Evolutionary conservation across 2,113 vertebrate species (phyloP).

Genomic region (Dendrocopos noguchii): DNA sequence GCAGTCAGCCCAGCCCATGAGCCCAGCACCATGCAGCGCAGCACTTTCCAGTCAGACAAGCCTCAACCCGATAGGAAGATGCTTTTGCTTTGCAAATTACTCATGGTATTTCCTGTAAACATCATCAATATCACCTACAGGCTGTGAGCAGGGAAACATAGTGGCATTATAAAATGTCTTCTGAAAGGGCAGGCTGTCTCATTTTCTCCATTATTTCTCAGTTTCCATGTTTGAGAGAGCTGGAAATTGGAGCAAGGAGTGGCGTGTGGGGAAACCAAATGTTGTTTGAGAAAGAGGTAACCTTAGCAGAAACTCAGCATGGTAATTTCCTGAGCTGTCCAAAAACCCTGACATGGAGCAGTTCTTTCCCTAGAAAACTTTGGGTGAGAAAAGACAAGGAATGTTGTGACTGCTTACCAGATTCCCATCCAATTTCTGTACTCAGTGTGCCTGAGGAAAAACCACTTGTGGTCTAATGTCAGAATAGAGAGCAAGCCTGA

Average conservation of each 20-base stretch:
- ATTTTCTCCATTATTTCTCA: conserved; percentile 14
- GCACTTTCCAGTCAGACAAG: conserved; percentile 43
- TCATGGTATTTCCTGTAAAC: conserved; percentile 67
- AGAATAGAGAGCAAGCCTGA: background rate
- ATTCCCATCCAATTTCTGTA: background rate
- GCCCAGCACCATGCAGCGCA: background rate
- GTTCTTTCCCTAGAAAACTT: conserved; percentile 7
- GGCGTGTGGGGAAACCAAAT: background rate
- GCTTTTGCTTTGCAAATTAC: conserved; percentile 40
- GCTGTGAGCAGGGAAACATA: background rate
- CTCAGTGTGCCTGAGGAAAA: background rate
- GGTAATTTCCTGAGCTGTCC: background rate
- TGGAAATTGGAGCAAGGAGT: background rate
- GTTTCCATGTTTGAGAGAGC: background rate
- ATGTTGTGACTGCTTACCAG: background rate
- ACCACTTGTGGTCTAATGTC: background rate
- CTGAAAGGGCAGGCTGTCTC: conserved; percentile 19
- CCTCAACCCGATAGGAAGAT: background rate
- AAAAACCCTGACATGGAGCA: background rate
- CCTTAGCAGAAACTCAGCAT: background rate
- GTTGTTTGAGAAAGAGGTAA: background rate
- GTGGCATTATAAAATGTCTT: conserved; percentile 37
- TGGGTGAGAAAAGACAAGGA: background rate
- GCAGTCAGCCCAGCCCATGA: background rate
- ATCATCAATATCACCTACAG: background rate